Base-by-base conservation (phyloP, 2,113 vertebrate genomes). In the Nerophis lumbriciformis region DNA sequence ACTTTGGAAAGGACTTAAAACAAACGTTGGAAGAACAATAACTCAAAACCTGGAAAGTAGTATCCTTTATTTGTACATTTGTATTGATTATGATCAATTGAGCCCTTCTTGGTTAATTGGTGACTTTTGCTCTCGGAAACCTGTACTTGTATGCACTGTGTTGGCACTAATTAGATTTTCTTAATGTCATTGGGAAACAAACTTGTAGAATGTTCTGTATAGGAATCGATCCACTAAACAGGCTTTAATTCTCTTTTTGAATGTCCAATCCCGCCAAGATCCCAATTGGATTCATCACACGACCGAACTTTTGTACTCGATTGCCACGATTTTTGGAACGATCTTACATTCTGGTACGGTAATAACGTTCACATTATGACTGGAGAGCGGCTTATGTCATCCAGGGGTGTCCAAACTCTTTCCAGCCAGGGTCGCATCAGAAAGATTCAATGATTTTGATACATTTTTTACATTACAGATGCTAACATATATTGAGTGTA, bases 271-370 rank as follows among this genome's bases (percentile, higher is more conserved):
- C 39, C 73, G 19, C 77, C 49, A 53, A 63, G 62, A 45, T 45
- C 42, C 42, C 42, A 45, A 45, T 45, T 12, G 68, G 49, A 64
- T 74, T 69, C 16, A 44, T 11, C 10, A 6, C 19, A 11, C 63
- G 78, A 87, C 87, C 86, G 84, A 89, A 87, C 87, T 86, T 91
- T 86, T 68, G 75, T 66, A 83, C 71, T 81, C 66, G 68, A 63
- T 68, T 72, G 58, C 69, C 66, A 79, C 85, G 90, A 91, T 90
- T 91, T 92, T 90, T 90, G 83, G 89, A 90, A 88, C 59, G 63
- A 74, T 62, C 73, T 59, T 88, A 91, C 88, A 88, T 91, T 91
- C 93, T 95, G 94, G 93, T 11, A 9, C 10, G 42, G 10, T 12
- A 45, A 45, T 45, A 45, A 45, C 50, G 75, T 75, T 65, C 49